Evolutionary conservation across 92 coral and sea anemone genomes (phyloP), one percentile per base, ranked within the genome.

Genomic region (Epizoanthus illoricatus): DNA sequence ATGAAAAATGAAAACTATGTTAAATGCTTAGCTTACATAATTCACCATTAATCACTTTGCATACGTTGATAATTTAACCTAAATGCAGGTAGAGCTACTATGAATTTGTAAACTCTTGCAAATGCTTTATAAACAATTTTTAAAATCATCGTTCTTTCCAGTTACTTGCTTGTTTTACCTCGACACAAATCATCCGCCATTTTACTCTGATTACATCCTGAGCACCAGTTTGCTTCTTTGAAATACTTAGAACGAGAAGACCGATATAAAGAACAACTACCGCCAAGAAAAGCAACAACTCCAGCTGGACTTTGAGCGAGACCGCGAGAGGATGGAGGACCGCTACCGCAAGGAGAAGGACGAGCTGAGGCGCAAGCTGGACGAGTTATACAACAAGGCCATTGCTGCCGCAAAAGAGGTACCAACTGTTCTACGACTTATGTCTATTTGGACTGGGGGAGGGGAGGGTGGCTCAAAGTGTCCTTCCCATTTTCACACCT

Each of bases 271-370:
- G 56, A 65, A 80, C 17, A 81, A 84, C 58, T 87, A 79, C 71
- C 88, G 85, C 47, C 91, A 90, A 65, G 93, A 92, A 69, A 92
- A 81, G 73, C 67, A 65, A 43, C 90, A 90, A 70, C 84, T 86
- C 60, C 92, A 90, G 58, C 84, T 79, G 52, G 94, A 92, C 12
- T 90, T 88, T 85, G 93, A 94, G 68, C 85, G 92, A 40, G 94
- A 94, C 60, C 90, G 91, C 42, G 87, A 76, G 23, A 81, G 97
- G 56, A 76, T 92, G 28, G 97, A 87, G 61, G 88, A 92, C 23
- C 80, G 90, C 52, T 83, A 87, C 73, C 84, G 85, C 60, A 80
- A 75, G 74, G 90, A 90, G 63, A 68, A 57, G 58, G 91, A 85
- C 64, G 93, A 85, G 9, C 68, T 89, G 19, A 90, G 85, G 63